Conservation (phyloP, 2,888 invertebrate genomes). For the Trissoscelio sp. region DNA sequence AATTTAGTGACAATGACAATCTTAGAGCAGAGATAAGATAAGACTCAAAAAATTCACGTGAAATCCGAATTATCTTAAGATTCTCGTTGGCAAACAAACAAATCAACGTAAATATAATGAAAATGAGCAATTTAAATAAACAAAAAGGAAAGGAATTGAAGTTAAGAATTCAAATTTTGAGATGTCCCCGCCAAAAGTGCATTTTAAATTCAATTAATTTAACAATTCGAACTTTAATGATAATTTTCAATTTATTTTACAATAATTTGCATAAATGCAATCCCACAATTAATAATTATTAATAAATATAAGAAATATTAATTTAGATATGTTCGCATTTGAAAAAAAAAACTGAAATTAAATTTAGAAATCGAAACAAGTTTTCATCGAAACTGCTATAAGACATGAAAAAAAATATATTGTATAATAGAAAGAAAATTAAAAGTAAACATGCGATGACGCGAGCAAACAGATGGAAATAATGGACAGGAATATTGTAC, state of each 20-base stretch:
- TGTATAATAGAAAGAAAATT: conserved; percentile 26
- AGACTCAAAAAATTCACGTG: not conserved
- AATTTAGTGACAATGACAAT: conserved; percentile 24
- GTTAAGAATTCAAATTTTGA: too few relatives aligned
- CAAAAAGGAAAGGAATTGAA: too few relatives aligned
- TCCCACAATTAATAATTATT: too few relatives aligned
- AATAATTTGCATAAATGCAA: too few relatives aligned
- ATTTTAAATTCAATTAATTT: too few relatives aligned
- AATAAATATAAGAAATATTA: too few relatives aligned
- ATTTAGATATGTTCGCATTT: too few relatives aligned
- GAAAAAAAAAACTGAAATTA: too few relatives aligned
- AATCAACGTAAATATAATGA: not conserved
- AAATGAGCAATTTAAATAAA: not conserved
- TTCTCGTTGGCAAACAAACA: conserved; percentile 8
- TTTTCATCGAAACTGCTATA: not conserved
- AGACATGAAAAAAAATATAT: not conserved
- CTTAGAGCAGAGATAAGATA: conserved; percentile 25
- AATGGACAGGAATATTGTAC: conserved; percentile 11
- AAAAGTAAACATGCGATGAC: conserved; percentile 38
- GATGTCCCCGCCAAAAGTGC: too few relatives aligned
- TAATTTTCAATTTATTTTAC: too few relatives aligned
- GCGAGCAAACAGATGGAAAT: conserved; percentile 9
- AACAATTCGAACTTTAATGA: too few relatives aligned
- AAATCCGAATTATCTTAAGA: conserved; percentile 27
- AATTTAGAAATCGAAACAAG: too few relatives aligned